Evolutionary conservation across 2,113 vertebrate genomes (phyloP).

Genomic region (Pholis gunnellus): DNA sequence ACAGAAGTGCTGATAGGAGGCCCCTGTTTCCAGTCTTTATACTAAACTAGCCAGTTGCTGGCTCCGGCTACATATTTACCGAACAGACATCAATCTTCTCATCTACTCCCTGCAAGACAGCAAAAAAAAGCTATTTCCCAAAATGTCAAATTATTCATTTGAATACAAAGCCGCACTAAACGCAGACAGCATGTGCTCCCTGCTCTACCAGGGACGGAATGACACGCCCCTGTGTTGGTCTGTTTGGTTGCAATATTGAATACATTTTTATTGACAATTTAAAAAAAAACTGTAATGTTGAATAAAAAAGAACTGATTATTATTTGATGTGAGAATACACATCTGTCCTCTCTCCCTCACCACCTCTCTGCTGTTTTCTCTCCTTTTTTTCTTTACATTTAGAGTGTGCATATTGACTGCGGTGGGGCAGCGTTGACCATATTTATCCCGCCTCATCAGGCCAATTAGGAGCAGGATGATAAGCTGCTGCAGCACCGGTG

Average conservation of each 20-base stretch:
- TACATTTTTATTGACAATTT: background rate
- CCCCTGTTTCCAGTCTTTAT: background rate
- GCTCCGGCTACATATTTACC: background rate
- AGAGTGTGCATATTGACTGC: conserved; percentile 34
- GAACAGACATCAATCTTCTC: background rate
- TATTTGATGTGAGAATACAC: background rate
- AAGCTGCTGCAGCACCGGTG: conserved; percentile 64
- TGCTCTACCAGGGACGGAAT: background rate
- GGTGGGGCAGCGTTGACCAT: conserved; percentile 49
- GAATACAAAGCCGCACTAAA: background rate
- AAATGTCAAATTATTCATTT: background rate
- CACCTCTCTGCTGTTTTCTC: background rate
- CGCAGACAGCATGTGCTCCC: background rate
- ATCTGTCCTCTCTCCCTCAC: background rate
- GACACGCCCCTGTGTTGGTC: too few species aligned
- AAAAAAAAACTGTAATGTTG: background rate
- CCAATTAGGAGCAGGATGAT: conserved; percentile 79
- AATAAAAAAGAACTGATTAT: conserved; percentile 2
- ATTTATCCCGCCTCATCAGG: conserved; percentile 77
- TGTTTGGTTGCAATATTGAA: background rate
- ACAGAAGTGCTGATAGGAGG: background rate
- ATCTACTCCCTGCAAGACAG: background rate
- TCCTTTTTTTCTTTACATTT: background rate
- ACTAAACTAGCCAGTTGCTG: background rate
- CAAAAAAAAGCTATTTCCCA: background rate